A percentile compares a stretch with the other conserved stretches of the same genome.
phyloP scores from a whole-genome alignment of 2,888 invertebrate genomes.

The Bruchidius siliquastri region DNA sequence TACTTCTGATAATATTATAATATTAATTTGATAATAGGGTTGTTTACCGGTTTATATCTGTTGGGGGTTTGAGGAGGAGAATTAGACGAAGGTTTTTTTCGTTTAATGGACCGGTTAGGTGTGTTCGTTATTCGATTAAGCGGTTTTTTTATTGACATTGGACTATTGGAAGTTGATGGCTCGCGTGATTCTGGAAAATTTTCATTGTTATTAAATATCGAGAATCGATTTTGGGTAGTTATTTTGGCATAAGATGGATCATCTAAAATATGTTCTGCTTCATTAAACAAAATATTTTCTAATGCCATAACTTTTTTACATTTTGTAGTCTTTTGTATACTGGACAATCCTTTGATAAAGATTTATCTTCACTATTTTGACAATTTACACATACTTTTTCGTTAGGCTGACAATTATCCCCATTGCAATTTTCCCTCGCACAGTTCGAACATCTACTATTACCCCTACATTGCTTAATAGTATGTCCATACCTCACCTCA shows the following conservation, averaged over 20 bases:
- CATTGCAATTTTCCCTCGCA: constrained; percentile 1
- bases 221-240: not conserved
- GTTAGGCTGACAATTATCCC: not conserved
- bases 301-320: constrained; percentile 1
- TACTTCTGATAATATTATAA: not conserved
- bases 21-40: not conserved
- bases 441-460: not conserved
- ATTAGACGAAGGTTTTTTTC: not conserved
- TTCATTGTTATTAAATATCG: not conserved
- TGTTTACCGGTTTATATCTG: not conserved
- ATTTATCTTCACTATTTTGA: not conserved
- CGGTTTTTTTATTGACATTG: not conserved
- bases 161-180: not conserved
- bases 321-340: not conserved
- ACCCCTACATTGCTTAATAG: not conserved
- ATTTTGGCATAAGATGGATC: constrained; percentile 3
- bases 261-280: not conserved
- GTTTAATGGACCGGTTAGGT: not conserved
- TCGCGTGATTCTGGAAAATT: constrained; percentile 1
- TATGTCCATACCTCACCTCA: constrained; percentile 5
- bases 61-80: not conserved
- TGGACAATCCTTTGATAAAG: not conserved
- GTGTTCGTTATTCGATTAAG: not conserved
- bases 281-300: not conserved
- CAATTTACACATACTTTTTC: not conserved